Conservation (phyloP, 2,888 invertebrate genomes). For the Machimus rusticus region DNA sequence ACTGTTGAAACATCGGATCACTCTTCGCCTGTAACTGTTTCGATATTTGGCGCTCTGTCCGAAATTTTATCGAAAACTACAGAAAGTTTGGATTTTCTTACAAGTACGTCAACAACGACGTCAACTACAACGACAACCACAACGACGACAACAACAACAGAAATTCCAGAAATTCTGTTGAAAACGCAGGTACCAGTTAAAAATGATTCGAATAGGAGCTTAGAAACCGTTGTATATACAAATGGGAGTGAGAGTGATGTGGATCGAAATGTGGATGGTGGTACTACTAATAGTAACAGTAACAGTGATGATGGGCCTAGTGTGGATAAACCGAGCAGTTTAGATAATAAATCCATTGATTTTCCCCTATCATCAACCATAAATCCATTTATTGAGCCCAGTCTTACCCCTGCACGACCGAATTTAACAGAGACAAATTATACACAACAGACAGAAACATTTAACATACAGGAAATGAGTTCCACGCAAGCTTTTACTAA, state of each 20-base stretch:
- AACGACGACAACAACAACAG: slow-evolving; percentile 48
- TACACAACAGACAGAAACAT: neutral
- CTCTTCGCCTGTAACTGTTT: slow-evolving; percentile 68
- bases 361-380: neutral
- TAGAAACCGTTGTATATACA: slow-evolving; percentile 50
- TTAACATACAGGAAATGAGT: neutral
- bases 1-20: slow-evolving; percentile 68
- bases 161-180: slow-evolving; percentile 49
- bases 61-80: slow-evolving; percentile 64
- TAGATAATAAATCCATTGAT: slow-evolving; percentile 13
- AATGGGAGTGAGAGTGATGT: slow-evolving; percentile 29
- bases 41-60: slow-evolving; percentile 69
- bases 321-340: slow-evolving; percentile 24
- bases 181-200: slow-evolving; percentile 50
- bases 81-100: slow-evolving; percentile 50
- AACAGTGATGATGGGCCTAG: slow-evolving; percentile 19
- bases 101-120: slow-evolving; percentile 50
- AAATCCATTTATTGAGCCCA: neutral
- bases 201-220: slow-evolving; percentile 43
- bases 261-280: slow-evolving; percentile 19
- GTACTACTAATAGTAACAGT: slow-evolving; percentile 32
- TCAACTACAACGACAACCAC: slow-evolving; percentile 51
- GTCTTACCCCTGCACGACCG: neutral
- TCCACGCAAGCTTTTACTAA: slow-evolving; percentile 26
- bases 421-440: slow-evolving; percentile 34